These are phyloP conservation scores for Scomberomorus guttatus DNA, from an alignment of 2,797 vertebrate species.

Conservation along the genomic window DNA sequence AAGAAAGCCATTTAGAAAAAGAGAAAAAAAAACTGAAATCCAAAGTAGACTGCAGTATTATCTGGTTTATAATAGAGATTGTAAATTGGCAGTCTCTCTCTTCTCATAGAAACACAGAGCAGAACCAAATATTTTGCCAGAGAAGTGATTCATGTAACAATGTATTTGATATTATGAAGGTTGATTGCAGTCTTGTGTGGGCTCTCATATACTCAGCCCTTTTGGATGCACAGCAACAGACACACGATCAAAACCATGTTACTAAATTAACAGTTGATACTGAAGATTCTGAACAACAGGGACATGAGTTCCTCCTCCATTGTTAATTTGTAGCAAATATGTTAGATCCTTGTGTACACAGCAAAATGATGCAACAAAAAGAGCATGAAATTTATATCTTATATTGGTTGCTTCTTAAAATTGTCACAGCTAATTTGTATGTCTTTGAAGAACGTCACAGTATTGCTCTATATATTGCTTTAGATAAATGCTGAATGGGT, in stretches of 20 bases:
- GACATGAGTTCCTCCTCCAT: background rate
- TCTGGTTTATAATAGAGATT: slow-evolving; percentile 37
- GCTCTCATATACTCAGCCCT: slow-evolving; percentile 6
- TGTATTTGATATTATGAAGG: slow-evolving; percentile 17
- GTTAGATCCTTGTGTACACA: background rate
- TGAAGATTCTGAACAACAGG: background rate
- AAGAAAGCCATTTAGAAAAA: slow-evolving; percentile 15
- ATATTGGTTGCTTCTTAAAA: background rate
- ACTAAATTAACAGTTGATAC: background rate
- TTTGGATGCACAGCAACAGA: background rate
- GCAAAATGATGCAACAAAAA: background rate
- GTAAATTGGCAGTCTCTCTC: slow-evolving; percentile 29
- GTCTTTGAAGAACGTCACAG: too few species aligned
- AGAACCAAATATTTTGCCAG: slow-evolving; percentile 3
- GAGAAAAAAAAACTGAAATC: background rate
- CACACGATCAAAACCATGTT: background rate
- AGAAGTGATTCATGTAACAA: slow-evolving; percentile 1
- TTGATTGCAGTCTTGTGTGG: slow-evolving; percentile 2
- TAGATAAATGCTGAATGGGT: too few species aligned
- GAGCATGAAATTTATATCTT: background rate
- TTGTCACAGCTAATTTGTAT: background rate
- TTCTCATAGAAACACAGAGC: slow-evolving; percentile 9
- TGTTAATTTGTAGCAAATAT: background rate
- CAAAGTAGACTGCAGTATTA: slow-evolving; percentile 7
- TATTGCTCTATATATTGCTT: too few species aligned